phyloP scores from a whole-genome alignment of 2,797 vertebrate species.

The Peromyscus attwateri region DNA sequence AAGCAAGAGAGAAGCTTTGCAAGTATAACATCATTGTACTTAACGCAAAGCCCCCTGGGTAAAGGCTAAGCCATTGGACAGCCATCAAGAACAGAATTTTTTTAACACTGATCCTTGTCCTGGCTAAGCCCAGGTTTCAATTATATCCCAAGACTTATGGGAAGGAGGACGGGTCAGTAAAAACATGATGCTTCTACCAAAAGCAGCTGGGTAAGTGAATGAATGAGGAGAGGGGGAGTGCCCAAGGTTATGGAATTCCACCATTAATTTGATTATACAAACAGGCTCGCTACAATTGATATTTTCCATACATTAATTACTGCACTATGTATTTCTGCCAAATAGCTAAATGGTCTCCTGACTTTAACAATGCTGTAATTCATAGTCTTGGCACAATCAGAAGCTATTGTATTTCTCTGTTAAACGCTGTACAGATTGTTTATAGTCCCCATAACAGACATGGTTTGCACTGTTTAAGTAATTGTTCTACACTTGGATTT shows the following conservation, averaged over 20 bases:
- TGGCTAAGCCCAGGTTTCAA: constrained; percentile 79
- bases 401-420: constrained; percentile 43
- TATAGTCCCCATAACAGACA: constrained; percentile 28
- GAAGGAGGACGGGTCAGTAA: constrained; percentile 28
- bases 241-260: constrained; percentile 56
- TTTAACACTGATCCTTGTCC: constrained; percentile 76
- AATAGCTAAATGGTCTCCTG: constrained; percentile 29
- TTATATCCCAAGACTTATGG: constrained; percentile 74
- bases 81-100: constrained; percentile 84
- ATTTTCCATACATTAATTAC: constrained; percentile 61
- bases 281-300: neutral
- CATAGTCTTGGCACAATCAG: constrained; percentile 55
- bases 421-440: constrained; percentile 61
- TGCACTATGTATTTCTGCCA: constrained; percentile 49
- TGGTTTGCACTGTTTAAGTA: constrained; percentile 68
- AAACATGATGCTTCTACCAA: constrained; percentile 45
- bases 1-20: constrained; percentile 64
- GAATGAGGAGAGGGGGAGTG: neutral
- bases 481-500: constrained; percentile 71
- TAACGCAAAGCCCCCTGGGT: constrained; percentile 69
- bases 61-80: constrained; percentile 79
- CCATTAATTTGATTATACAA: constrained; percentile 22
- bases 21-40: constrained; percentile 49
- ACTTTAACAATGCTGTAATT: constrained; percentile 46
- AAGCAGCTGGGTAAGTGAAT: constrained; percentile 51